Evolutionary conservation across 1,140 invertebrate genomes (phyloP).

Genomic region (Cylas formicarius): DNA sequence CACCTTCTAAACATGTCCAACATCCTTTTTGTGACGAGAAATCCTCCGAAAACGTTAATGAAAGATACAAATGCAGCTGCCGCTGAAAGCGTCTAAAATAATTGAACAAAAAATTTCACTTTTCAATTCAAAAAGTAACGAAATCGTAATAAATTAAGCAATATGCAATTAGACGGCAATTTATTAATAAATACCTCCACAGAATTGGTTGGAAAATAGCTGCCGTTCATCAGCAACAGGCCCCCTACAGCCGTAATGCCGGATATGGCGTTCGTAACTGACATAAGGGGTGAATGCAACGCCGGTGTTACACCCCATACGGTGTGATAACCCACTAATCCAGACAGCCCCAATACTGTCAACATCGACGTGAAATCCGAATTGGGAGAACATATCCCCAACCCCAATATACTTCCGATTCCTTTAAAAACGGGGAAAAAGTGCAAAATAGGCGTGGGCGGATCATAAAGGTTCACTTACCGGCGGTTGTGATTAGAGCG

Average conservation of each 20-base stretch:
- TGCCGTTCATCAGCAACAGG: slow-evolving; percentile 72
- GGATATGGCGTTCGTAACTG: slow-evolving; percentile 87
- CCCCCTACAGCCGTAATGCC: slow-evolving; percentile 88
- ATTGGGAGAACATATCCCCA: slow-evolving; percentile 74
- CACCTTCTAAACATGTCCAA: slow-evolving; percentile 88
- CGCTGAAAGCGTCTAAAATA: slow-evolving; percentile 59
- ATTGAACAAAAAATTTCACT: slow-evolving; percentile 8
- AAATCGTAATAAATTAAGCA: too few species aligned
- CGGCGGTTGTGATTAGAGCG: slow-evolving; percentile 62
- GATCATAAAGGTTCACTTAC: slow-evolving; percentile 38
- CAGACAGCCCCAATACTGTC: slow-evolving; percentile 74
- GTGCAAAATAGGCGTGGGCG: neutral
- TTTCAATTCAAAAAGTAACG: too few species aligned
- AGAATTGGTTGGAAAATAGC: slow-evolving; percentile 62
- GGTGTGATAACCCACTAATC: slow-evolving; percentile 83
- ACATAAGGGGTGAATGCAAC: slow-evolving; percentile 87
- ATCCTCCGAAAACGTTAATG: slow-evolving; percentile 88
- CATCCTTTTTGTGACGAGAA: slow-evolving; percentile 85
- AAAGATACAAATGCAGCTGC: slow-evolving; percentile 80
- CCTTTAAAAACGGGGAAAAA: slow-evolving; percentile 46
- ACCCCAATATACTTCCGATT: slow-evolving; percentile 57
- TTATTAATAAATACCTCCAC: slow-evolving; percentile 47
- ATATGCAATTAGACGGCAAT: too few species aligned
- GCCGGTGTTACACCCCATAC: slow-evolving; percentile 90
- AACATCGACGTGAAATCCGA: slow-evolving; percentile 80